phyloP scores from a whole-genome alignment of 2,797 vertebrate genomes.

The Semaprochilodus insignis region DNA sequence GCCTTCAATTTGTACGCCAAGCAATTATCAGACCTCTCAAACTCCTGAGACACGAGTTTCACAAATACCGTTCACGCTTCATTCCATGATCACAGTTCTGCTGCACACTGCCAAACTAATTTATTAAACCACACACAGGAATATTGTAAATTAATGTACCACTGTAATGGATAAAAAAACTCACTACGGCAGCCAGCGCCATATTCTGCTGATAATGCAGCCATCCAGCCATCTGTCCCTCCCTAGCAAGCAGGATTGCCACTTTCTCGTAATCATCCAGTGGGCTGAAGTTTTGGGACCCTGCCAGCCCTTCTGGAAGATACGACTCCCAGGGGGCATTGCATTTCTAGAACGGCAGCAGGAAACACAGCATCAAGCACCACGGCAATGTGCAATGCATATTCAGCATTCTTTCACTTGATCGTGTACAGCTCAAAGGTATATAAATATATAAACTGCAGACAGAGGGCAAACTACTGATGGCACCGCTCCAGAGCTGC shows the following conservation, averaged over 20 bases:
- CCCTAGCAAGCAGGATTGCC: constrained; percentile 59
- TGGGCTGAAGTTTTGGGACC: constrained; percentile 56
- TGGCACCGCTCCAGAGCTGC: no score
- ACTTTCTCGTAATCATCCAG: constrained; percentile 68
- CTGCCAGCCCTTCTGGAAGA: constrained; percentile 64
- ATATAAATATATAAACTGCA: no score
- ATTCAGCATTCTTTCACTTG: constrained; percentile 26
- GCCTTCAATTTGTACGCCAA: constrained; percentile 13
- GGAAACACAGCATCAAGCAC: constrained; percentile 33
- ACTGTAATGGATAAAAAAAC: constrained; percentile 44
- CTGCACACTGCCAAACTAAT: constrained; percentile 32
- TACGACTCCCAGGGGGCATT: constrained; percentile 49
- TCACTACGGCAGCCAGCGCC: constrained; percentile 52
- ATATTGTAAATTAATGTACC: constrained; percentile 38
- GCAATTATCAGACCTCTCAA: background rate
- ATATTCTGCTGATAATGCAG: constrained; percentile 62
- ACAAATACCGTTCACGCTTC: constrained; percentile 22
- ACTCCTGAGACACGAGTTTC: constrained; percentile 3
- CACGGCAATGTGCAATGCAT: background rate
- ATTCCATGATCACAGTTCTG: constrained; percentile 17
- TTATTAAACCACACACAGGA: constrained; percentile 35
- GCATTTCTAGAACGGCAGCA: constrained; percentile 54
- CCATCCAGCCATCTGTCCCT: constrained; percentile 73
- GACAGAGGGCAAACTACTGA: no score
- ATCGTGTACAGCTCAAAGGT: background rate